Base-by-base conservation (phyloP, 2,888 invertebrate species). In the Aspidiotus rigidus region DNA sequence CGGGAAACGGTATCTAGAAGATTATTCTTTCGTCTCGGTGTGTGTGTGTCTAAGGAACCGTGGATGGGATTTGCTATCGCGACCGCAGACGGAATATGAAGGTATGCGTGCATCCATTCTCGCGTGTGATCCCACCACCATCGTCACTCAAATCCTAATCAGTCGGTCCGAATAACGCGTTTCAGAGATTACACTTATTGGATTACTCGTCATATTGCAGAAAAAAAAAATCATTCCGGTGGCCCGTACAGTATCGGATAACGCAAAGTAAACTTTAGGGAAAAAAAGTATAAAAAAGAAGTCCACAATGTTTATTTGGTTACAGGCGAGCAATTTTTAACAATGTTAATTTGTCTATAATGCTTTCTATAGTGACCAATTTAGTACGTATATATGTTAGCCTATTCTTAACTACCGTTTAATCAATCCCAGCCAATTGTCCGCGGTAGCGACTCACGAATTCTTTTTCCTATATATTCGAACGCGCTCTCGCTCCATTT, bases 101-200 rank as follows among this genome's bases (percentile, higher is more conserved):
- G 28, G 28, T 28, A 28, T 28, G 28, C 28, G 28, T 5, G 28
- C 28, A 28, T 28, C 28, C 28, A 28, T 28, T 28, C 28, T 28
- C 28, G 28, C 28, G 28, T 28, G 28, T 28, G 28, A 28, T 28
- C 28, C 28, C 28, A 28, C 28, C 28, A 28, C 28, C 28, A 28
- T 28, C 28, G 28, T 28, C 28, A 28, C 28, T 28, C 28, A 28
- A 28, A 28, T 28, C 28, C 28, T 5, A 28, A 28, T 28, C 28
- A 28, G 28, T 28, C 28, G 28, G 28, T 28, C 28, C 28, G 49
- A 64, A 64, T 41, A 55, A n/a, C 64, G 16, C 55, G 64, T 55
- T 64, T 15, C 55, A 54, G 64, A 64, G 64, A 64, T 64, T 64
- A 64, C 64, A 15, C 49, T 64, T 54, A 64, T 64, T 64, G 64